Conservation (phyloP, 2,888 invertebrate species). For the Unio delphinus region DNA sequence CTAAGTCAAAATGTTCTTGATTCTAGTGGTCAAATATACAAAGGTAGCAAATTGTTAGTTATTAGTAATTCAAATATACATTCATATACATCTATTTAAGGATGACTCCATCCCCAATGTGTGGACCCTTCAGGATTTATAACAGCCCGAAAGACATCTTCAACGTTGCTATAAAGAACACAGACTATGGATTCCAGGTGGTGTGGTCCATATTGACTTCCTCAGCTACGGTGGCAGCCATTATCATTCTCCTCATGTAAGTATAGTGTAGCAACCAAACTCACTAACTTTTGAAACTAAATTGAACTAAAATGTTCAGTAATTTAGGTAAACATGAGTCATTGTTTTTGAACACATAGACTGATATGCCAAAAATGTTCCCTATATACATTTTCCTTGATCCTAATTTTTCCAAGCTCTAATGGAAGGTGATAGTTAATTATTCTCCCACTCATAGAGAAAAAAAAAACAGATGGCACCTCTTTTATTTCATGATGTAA, state of each 20-base stretch:
- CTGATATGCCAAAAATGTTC: not conserved
- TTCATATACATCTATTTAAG: conserved; percentile 18
- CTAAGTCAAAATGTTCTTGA: too few relatives aligned
- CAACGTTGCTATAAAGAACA: conserved; percentile 26
- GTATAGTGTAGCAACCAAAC: conserved; percentile 23
- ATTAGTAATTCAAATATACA: too few relatives aligned
- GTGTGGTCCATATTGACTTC: conserved; percentile 31
- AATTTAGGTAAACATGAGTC: not conserved
- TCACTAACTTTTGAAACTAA: not conserved
- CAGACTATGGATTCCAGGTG: conserved; percentile 28
- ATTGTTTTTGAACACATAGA: not conserved
- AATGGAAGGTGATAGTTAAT: too few relatives aligned
- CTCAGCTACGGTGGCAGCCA: conserved; percentile 28
- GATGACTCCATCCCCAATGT: conserved; percentile 50
- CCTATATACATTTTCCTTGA: not conserved
- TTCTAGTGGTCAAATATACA: too few relatives aligned
- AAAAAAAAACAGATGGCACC: too few relatives aligned
- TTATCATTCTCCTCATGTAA: conserved; percentile 76
- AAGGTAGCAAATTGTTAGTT: too few relatives aligned
- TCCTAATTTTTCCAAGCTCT: too few relatives aligned
- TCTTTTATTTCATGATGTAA: too few relatives aligned
- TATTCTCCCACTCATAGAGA: too few relatives aligned
- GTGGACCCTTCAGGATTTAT: conserved; percentile 57
- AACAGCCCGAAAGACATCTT: conserved; percentile 38
- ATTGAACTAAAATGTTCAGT: too few relatives aligned